Evolutionary conservation across 2,888 invertebrate genomes (phyloP).

Genomic region (Scotopteryx bipunctaria): DNA sequence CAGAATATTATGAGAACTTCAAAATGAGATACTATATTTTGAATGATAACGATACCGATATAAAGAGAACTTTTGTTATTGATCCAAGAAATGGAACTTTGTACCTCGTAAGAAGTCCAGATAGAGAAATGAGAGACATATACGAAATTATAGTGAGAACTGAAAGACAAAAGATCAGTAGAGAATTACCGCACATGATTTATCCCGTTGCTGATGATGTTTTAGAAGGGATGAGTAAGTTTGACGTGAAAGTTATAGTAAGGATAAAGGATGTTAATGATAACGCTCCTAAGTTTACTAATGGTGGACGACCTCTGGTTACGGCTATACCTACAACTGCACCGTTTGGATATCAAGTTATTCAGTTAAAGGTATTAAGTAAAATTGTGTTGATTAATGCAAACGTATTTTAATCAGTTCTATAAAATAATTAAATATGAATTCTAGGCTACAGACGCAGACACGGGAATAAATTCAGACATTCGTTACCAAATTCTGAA

Average conservation of each 20-base stretch:
- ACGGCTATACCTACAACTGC: slow-evolving; percentile 92
- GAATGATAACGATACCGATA: slow-evolving; percentile 83
- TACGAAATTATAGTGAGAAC: slow-evolving; percentile 84
- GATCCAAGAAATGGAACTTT: slow-evolving; percentile 90
- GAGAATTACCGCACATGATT: slow-evolving; percentile 88
- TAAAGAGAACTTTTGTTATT: slow-evolving; percentile 87
- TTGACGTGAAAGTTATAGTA: slow-evolving; percentile 91
- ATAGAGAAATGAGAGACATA: slow-evolving; percentile 87
- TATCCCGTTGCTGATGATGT: slow-evolving; percentile 90
- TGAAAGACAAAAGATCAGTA: slow-evolving; percentile 83
- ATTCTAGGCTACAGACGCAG: slow-evolving; percentile 88
- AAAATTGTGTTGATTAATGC: too few relatives aligned
- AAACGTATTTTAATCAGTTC: not conserved
- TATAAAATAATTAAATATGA: not conserved
- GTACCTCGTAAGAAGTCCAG: slow-evolving; percentile 88
- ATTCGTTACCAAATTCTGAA: slow-evolving; percentile 92
- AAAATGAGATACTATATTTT: slow-evolving; percentile 86
- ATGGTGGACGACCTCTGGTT: slow-evolving; percentile 89
- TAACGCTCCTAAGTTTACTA: slow-evolving; percentile 90
- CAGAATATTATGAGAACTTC: slow-evolving; percentile 85
- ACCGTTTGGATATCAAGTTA: slow-evolving; percentile 91
- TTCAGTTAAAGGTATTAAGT: slow-evolving; percentile 89
- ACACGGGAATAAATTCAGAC: slow-evolving; percentile 89
- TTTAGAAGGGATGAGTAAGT: slow-evolving; percentile 87
- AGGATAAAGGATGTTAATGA: slow-evolving; percentile 92